Base-by-base conservation (phyloP, 2,797 vertebrate genomes). In the Malacoraja senta region DNA sequence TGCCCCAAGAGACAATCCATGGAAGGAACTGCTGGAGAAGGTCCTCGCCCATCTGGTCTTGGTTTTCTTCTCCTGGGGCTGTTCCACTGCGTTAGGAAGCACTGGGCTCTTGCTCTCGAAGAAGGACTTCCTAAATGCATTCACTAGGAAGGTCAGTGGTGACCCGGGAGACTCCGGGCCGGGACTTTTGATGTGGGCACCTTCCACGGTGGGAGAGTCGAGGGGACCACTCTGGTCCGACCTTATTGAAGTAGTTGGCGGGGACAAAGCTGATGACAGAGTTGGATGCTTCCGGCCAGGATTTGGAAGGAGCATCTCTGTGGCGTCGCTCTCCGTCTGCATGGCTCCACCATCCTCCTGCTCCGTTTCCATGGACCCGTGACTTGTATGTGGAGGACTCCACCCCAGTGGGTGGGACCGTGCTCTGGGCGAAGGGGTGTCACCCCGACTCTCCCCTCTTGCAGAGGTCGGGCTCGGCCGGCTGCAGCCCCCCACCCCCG, bases 121-220 rank as follows among this genome's bases (percentile, higher is more conserved):
- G 91, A 96, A 94, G 7, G 97, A 96, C 91, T 84, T 96, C 74
- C 93, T 95, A 94, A 97, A 94, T 0, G 93, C 96, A 21, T 63
- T 95, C n/a, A 96, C 95, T 93, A 97, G 94, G 91, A 97, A 76
- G 53, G 78, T 94, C 58, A 97, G 94, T 0, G 97, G 96, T 0
- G 96, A 97, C 93, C 95, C 96, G 90, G 93, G 72, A 32, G 58
- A 65, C 26, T 93, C 81, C 24, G 68, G 1, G 0, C 71, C 1
- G 0, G 86, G 0, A 0, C 32, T 93, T 19, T 95, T 95, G 53
- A 53, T 94, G n/a, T 93, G 81, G 61, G 53, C 65, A 15, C 38
- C 92, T 6, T 35, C 93, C 1, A 26, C 81, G 10, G 61, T 61
- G 0, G 93, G 88, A 72, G 15, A 10, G 83, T 93, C 94, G 61